Evolutionary conservation across 1,140 invertebrate species (phyloP).

Genomic region (Lucilia cuprina): DNA sequence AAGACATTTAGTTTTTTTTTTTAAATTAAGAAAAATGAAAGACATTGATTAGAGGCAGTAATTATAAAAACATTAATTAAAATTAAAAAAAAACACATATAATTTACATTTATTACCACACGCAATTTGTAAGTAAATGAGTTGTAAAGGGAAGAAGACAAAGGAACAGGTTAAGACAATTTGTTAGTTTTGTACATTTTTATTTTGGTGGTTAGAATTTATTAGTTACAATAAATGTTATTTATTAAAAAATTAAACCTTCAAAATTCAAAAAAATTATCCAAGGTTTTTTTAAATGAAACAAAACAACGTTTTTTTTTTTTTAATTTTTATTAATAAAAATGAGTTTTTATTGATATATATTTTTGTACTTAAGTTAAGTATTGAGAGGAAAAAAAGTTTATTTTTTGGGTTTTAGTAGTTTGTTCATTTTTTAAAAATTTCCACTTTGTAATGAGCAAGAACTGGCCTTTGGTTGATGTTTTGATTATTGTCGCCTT

Average conservation of each 20-base stretch:
- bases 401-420: not conserved
- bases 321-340: constrained; percentile 16
- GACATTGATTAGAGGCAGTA: not conserved
- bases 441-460: not conserved
- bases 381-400: not conserved
- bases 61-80: not conserved
- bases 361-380: not conserved
- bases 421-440: not conserved
- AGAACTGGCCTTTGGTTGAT: not conserved
- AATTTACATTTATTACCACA: constrained; percentile 15
- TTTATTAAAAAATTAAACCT: constrained; percentile 13
- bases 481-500: not conserved
- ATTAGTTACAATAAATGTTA: constrained; percentile 25
- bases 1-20: not conserved
- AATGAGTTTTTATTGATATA: constrained; percentile 1
- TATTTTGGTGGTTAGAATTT: not conserved
- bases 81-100: not conserved
- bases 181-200: not conserved
- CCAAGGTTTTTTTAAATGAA: constrained; percentile 7
- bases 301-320: constrained; percentile 13
- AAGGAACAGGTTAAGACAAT: not conserved
- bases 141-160: not conserved
- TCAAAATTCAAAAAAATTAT: constrained; percentile 33
- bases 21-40: not conserved
- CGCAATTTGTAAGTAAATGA: not conserved